Conservation (phyloP, 2,113 vertebrate species). For the Chionomys nivalis region DNA sequence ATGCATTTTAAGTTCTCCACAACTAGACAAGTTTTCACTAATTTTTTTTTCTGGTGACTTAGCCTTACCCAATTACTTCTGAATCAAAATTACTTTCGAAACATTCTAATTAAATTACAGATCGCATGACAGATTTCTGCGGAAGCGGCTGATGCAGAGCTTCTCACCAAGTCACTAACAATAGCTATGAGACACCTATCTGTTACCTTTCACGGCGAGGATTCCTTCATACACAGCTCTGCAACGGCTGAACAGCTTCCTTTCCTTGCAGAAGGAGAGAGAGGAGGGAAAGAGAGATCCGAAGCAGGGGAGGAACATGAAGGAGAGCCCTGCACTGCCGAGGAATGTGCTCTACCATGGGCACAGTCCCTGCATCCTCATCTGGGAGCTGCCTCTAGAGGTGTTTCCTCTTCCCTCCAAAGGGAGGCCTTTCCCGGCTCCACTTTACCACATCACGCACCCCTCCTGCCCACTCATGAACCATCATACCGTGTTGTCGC, state of each 20-base stretch:
- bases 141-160: neutral
- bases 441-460: no score
- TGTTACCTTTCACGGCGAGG: neutral
- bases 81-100: slow-evolving; percentile 61
- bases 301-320: no score
- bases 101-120: slow-evolving; percentile 65
- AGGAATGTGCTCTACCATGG: neutral
- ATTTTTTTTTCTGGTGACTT: slow-evolving; percentile 41
- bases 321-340: neutral
- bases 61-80: slow-evolving; percentile 55
- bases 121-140: neutral
- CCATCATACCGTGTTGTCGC: neutral
- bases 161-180: slow-evolving; percentile 59
- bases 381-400: neutral
- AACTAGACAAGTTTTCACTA: slow-evolving; percentile 45
- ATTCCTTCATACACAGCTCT: neutral
- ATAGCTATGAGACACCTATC: slow-evolving; percentile 38
- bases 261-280: slow-evolving; percentile 33
- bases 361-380: neutral
- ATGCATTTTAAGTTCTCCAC: slow-evolving; percentile 25
- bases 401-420: neutral
- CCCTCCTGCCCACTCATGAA: neutral
- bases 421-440: neutral
- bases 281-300: neutral
- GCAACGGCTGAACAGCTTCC: slow-evolving; percentile 25